Conservation (phyloP, 92 coral and sea anemone genomes). For the Diadumene lineata region DNA sequence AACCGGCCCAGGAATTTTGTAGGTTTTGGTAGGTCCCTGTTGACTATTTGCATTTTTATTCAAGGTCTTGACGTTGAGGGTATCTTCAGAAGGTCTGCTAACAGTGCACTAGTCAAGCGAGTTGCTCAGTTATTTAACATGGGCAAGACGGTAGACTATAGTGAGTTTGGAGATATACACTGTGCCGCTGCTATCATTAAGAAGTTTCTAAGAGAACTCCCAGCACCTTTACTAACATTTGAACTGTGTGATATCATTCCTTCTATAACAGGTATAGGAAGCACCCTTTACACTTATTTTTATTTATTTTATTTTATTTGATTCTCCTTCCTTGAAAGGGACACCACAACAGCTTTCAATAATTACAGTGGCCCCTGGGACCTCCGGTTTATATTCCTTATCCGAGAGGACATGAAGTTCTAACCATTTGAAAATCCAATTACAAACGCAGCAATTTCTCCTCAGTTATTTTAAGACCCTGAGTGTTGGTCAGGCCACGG, state of each 20-base stretch:
- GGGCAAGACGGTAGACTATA: constrained; percentile 62
- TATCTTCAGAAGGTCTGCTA: constrained; percentile 92
- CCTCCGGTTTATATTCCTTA: too few species aligned
- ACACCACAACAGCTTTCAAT: too few species aligned
- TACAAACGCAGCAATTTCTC: too few species aligned
- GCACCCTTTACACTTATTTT: not conserved
- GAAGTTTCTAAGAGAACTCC: constrained; percentile 90
- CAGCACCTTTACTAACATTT: constrained; percentile 91
- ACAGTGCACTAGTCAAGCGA: constrained; percentile 66
- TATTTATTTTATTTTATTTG: not conserved
- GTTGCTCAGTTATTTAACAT: constrained; percentile 67
- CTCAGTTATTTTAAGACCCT: too few species aligned
- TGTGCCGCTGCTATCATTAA: constrained; percentile 98
- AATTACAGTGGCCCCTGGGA: too few species aligned
- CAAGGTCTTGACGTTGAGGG: constrained; percentile 95
- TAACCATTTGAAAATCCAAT: too few species aligned
- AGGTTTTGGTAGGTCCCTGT: too few species aligned
- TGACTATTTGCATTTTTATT: too few species aligned
- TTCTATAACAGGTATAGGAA: constrained; percentile 53
- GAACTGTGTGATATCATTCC: constrained; percentile 66
- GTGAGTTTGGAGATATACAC: constrained; percentile 61
- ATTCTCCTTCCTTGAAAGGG: too few species aligned
- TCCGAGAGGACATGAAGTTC: too few species aligned
- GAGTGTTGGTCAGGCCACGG: too few species aligned
- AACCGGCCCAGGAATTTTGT: too few species aligned